These are phyloP conservation scores for Cryptophagus acutangulus DNA, from an alignment of 2,888 invertebrate species.

Conservation along the genomic window DNA sequence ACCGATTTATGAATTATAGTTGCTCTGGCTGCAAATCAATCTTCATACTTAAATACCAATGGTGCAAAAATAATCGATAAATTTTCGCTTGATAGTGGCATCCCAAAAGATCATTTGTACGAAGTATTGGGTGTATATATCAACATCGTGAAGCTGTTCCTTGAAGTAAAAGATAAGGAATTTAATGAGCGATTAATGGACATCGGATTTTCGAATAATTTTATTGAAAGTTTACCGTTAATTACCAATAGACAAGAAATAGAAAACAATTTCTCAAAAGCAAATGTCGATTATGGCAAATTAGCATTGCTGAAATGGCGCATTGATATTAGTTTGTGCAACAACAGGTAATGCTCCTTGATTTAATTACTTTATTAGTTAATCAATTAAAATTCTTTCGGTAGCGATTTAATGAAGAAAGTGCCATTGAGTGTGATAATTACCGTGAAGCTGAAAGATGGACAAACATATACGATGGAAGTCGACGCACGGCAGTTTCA, in stretches of 20 bases:
- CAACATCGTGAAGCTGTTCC: slow-evolving; percentile 28
- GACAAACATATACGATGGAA: slow-evolving; percentile 34
- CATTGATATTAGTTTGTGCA: slow-evolving; percentile 42
- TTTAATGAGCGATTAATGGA: slow-evolving; percentile 31
- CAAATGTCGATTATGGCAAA: slow-evolving; percentile 24
- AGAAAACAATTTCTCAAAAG: slow-evolving; percentile 23
- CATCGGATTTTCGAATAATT: slow-evolving; percentile 35
- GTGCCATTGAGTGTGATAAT: slow-evolving; percentile 37
- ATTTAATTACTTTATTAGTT: slow-evolving; percentile 7
- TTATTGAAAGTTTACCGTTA: slow-evolving; percentile 36
- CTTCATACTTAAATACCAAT: slow-evolving; percentile 23
- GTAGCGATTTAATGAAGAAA: slow-evolving; percentile 34
- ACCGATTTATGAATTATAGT: slow-evolving; percentile 29
- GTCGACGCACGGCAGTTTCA: slow-evolving; percentile 38
- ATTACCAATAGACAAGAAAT: slow-evolving; percentile 30
- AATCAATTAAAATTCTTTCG: slow-evolving; percentile 19
- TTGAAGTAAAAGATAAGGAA: slow-evolving; percentile 32
- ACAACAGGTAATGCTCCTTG: slow-evolving; percentile 32
- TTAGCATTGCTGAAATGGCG: slow-evolving; percentile 35
- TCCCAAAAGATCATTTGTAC: slow-evolving; percentile 28
- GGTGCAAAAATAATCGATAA: slow-evolving; percentile 30
- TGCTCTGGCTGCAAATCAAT: slow-evolving; percentile 29
- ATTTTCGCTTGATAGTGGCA: slow-evolving; percentile 26
- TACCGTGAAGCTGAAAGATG: slow-evolving; percentile 33
- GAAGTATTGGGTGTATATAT: slow-evolving; percentile 33